These are phyloP conservation scores for Dione vanillae DNA, from an alignment of 2,888 invertebrate genomes.

Conservation along the genomic window DNA sequence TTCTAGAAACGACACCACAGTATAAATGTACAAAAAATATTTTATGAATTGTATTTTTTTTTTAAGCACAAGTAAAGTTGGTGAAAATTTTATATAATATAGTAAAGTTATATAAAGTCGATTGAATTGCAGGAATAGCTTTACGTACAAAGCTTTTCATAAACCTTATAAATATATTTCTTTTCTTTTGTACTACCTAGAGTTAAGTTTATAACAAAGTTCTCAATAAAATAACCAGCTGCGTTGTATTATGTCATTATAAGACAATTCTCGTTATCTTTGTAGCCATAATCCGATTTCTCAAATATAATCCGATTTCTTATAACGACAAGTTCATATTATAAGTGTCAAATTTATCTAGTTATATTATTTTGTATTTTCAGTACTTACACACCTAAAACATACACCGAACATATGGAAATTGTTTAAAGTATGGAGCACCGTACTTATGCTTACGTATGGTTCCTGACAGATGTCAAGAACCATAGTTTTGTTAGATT, in stretches of 20 bases:
- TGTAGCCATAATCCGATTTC: background rate
- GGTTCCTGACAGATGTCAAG: conserved; percentile 8
- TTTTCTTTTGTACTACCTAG: too few relatives aligned
- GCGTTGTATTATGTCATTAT: background rate
- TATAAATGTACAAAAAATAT: background rate
- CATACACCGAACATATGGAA: background rate
- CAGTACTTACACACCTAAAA: too few relatives aligned
- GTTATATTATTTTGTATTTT: background rate
- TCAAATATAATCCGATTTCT: background rate
- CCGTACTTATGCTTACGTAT: too few relatives aligned
- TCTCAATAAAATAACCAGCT: background rate
- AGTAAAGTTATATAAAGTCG: background rate
- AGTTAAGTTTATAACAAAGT: too few relatives aligned
- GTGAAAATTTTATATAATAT: background rate
- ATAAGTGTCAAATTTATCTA: background rate
- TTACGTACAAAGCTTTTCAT: too few relatives aligned
- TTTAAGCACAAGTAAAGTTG: background rate
- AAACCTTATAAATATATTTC: too few relatives aligned
- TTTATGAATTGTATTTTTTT: background rate
- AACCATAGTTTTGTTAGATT: background rate
- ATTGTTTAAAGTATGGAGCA: background rate
- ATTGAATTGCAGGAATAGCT: background rate
- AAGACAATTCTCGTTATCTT: background rate
- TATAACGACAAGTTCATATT: background rate
- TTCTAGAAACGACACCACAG: background rate